Evolutionary conservation across 2,113 vertebrate genomes (phyloP), one percentile per base, ranked within the genome.

Genomic region (Stigmatopora nigra): DNA sequence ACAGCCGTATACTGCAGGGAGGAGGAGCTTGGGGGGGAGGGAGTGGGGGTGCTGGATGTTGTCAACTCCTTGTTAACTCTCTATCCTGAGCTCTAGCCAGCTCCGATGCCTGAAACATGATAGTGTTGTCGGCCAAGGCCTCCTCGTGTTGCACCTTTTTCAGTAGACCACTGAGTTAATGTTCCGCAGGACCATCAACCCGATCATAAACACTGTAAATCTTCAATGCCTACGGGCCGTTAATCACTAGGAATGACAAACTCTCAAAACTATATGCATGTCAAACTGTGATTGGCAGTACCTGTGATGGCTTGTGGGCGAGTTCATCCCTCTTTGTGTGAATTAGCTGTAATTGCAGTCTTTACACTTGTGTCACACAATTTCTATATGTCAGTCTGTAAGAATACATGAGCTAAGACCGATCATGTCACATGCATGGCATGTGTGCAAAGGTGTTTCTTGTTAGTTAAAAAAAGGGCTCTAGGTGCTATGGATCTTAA

Each of bases 181-280:
- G 77, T 76, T 71, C 74, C 65, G 3, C n/a, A 1, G 61, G 47
- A 65, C 71, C 63, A n/a, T 70, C 75, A 58, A 63, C 77, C 71
- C 71, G 44, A 61, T 67, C 74, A 69, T 82, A 78, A 87, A 85
- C 78, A 74, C 69, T 72, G 11, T 61, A 75, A 58, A 67, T 62
- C 75, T 70, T 61, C 62, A 62, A 79, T 55, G 58, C 75, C 68
- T 75, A 66, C 67, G 70, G 79, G 70, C 75, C 76, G 69, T 90
- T 88, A 84, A 89, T 87, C 81, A 84, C 20, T 67, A 86, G 85
- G 52, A 64, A 67, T 70, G 71, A 78, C 81, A 78, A 81, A 87
- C 69, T 67, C 22, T 44, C 84, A 82, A 53, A 87, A 84, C 81
- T 85, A 79, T 76, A 68, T 68, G 51, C 20, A 72, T 78, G 74